Base-by-base conservation (phyloP, 2,888 invertebrate genomes). In the Machimus atricapillus region DNA sequence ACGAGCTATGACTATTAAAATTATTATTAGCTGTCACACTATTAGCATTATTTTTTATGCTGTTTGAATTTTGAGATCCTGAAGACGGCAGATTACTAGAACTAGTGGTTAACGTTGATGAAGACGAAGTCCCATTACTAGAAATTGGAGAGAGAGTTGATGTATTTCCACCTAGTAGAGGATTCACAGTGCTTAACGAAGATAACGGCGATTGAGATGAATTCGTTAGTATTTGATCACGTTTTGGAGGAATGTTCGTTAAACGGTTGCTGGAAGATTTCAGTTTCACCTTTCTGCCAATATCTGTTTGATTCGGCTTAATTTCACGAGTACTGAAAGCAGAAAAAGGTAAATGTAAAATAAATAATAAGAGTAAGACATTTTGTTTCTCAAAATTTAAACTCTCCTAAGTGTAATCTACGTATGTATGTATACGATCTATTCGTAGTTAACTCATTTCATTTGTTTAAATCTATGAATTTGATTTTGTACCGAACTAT, bases 261-360 rank as follows among this genome's bases (percentile, higher is more conserved):
- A 88, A 92, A 90, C 90, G 89, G 87, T 89, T 90, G 87, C 89
- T 89, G 86, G 89, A 87, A 89, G 93, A 93, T 93, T 95, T 97
- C 92, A 96, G 94, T 93, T 97, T 97, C 89, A 97, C 96, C 92
- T 97, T 97, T 90, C 97, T 95, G 88, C 97, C 97, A 91, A 98
- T 97, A 93, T 97, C 97, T 90, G 96, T 96, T 92, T 97, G 97
- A 93, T 97, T 97, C 90, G 97, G 96, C 93, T 98, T 98, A 92
- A 98, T 98, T 93, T 97, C 98, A 92, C 97, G 96, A 91, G 98
- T 97, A 94, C 98, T 97, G 94, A 85, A 94, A 94, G 88, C 90
- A 90, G 89, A 90, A 88, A 86, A 78, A 77, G 66, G 37, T 86
- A 76, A 27, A 78, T 86, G 23, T 14, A 56, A 19, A 7, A 56